Evolutionary conservation across 2,113 vertebrate species (phyloP).

Genomic region (Aramus guarauna): DNA sequence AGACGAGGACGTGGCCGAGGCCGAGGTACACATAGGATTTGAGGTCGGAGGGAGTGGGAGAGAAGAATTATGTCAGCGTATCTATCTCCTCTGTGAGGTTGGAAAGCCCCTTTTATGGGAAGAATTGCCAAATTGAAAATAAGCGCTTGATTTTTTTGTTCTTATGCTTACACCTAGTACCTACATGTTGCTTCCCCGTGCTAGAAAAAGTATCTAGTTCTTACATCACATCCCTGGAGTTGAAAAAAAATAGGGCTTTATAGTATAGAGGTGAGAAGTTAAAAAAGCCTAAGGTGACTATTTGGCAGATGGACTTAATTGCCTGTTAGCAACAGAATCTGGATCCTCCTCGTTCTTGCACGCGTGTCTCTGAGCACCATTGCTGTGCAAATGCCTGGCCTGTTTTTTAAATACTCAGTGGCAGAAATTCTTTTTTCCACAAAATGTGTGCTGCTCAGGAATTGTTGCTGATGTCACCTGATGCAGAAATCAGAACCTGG

Average conservation of each 20-base stretch:
- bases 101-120: background rate
- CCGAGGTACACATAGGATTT: constrained; percentile 76
- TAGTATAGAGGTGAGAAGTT: background rate
- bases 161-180: fast-evolving
- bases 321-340: background rate
- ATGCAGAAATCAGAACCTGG: background rate
- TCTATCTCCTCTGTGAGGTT: background rate
- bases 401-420: background rate
- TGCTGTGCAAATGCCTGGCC: background rate
- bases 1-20: constrained; percentile 91
- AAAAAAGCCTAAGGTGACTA: background rate
- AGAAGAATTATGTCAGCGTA: fast-evolving
- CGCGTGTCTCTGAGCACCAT: background rate
- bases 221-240: fast-evolving
- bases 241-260: background rate
- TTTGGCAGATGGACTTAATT: background rate
- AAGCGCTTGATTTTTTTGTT: background rate
- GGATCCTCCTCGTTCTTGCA: background rate
- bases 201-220: background rate
- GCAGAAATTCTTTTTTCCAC: background rate
- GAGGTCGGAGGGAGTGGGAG: background rate
- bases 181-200: fast-evolving
- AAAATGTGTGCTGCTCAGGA: background rate
- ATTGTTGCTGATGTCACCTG: background rate
- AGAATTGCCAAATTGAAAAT: background rate